phyloP scores from a whole-genome alignment of 2,888 invertebrate species.

The Candidula unifasciata region DNA sequence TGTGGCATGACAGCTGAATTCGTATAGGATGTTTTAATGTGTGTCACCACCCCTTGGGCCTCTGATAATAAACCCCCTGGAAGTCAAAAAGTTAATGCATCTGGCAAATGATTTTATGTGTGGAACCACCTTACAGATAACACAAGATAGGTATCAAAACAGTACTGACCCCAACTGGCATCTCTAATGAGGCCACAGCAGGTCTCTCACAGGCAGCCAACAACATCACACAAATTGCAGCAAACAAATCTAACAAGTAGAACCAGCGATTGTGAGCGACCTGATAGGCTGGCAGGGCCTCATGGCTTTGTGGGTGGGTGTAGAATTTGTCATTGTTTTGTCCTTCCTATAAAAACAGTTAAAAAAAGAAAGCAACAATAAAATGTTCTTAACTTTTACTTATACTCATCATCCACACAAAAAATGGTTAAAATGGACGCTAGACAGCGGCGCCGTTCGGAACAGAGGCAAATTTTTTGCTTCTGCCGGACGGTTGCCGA shows the following conservation, averaged over 20 bases:
- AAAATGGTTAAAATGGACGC: too few relatives aligned
- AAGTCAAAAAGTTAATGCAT: too few relatives aligned
- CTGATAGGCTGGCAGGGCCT: constrained; percentile 88
- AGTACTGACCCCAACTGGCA: constrained; percentile 78
- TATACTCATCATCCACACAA: too few relatives aligned
- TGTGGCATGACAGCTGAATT: too few relatives aligned
- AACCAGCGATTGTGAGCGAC: constrained; percentile 92
- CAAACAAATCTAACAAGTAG: constrained; percentile 87
- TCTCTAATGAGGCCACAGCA: constrained; percentile 85
- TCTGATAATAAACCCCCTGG: too few relatives aligned
- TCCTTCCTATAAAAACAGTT: constrained; percentile 84
- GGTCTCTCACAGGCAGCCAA: constrained; percentile 90
- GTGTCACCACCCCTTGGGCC: too few relatives aligned
- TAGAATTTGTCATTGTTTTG: constrained; percentile 93
- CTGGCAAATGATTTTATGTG: too few relatives aligned
- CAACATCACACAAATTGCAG: constrained; percentile 85
- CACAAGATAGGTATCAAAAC: not conserved
- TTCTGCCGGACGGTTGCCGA: too few relatives aligned
- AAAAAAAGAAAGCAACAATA: not conserved
- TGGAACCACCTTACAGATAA: not conserved
- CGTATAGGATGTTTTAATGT: too few relatives aligned
- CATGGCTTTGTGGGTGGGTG: constrained; percentile 89
- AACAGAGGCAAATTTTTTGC: too few relatives aligned
- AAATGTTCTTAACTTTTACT: too few relatives aligned
- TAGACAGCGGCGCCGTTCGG: too few relatives aligned